These are phyloP conservation scores for Caenorhabditis sulstoni DNA, from an alignment of 2,888 invertebrate species.

Conservation along the genomic window DNA sequence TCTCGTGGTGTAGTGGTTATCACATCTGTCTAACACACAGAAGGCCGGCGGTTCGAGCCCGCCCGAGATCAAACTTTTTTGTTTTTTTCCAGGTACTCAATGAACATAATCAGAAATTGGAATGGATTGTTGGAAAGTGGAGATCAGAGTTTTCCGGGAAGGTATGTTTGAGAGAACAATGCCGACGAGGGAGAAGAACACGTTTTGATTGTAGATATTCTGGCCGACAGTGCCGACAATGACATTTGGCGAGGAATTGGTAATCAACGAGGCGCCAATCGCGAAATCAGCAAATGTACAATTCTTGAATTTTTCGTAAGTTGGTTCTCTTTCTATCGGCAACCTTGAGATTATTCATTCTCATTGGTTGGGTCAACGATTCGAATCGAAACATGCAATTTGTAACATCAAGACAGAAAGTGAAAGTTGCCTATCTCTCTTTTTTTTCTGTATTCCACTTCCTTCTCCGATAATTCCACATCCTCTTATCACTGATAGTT, in stretches of 20 bases:
- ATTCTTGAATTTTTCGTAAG: conserved; percentile 80
- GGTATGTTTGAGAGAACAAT: conserved; percentile 41
- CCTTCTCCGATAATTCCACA: conserved; percentile 24
- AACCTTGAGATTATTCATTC: conserved; percentile 42
- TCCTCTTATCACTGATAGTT: conserved; percentile 14
- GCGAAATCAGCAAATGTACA: conserved; percentile 79
- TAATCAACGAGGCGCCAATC: conserved; percentile 78
- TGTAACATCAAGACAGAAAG: conserved; percentile 28
- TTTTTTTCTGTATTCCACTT: conserved; percentile 36
- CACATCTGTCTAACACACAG: conserved; percentile 70
- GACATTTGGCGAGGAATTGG: conserved; percentile 80
- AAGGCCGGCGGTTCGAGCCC: conserved; percentile 79
- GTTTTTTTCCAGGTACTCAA: conserved; percentile 60
- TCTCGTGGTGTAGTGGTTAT: conserved; percentile 53
- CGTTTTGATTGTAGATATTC: conserved; percentile 68
- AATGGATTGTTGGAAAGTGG: conserved; percentile 81
- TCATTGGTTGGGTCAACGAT: too few relatives aligned
- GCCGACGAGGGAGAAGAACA: background rate
- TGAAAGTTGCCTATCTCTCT: conserved; percentile 23
- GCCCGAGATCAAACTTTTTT: conserved; percentile 74
- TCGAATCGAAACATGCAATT: background rate
- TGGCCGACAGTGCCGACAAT: conserved; percentile 81
- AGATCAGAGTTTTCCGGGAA: conserved; percentile 81
- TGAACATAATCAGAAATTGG: conserved; percentile 74
- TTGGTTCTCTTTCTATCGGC: background rate